phyloP scores from a whole-genome alignment of 2,113 vertebrate genomes.

The Himantopus leucocephalus region DNA sequence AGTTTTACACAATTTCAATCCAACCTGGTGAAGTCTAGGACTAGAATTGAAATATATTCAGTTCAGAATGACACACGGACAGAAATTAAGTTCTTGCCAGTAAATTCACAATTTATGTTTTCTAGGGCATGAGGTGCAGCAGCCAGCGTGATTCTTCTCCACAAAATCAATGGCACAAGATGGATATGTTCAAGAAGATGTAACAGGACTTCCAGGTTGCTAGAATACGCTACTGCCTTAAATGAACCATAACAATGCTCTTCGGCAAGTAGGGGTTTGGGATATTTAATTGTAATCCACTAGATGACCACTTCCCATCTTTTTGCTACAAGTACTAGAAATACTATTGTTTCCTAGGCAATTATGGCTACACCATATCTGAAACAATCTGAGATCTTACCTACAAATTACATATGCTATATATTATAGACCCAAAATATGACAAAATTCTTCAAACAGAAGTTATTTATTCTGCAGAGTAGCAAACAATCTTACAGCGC shows the following conservation, averaged over 20 bases:
- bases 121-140: not conserved
- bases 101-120: not conserved
- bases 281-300: not conserved
- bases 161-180: not conserved
- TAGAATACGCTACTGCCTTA: not conserved
- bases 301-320: not conserved
- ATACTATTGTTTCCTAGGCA: not conserved
- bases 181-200: fast-evolving
- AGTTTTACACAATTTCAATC: not conserved
- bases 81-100: not conserved
- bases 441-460: not conserved
- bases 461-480: not conserved
- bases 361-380: not conserved
- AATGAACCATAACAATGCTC: not conserved
- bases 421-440: not conserved
- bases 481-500: not conserved
- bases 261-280: not conserved
- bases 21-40: not conserved
- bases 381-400: not conserved
- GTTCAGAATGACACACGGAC: not conserved
- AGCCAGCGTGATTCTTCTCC: not conserved
- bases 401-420: not conserved
- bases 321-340: not conserved
- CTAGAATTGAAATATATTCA: not conserved
- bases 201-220: not conserved